phyloP scores from a whole-genome alignment of 1,140 invertebrate species.

The Propsilocerus akamusi region DNA sequence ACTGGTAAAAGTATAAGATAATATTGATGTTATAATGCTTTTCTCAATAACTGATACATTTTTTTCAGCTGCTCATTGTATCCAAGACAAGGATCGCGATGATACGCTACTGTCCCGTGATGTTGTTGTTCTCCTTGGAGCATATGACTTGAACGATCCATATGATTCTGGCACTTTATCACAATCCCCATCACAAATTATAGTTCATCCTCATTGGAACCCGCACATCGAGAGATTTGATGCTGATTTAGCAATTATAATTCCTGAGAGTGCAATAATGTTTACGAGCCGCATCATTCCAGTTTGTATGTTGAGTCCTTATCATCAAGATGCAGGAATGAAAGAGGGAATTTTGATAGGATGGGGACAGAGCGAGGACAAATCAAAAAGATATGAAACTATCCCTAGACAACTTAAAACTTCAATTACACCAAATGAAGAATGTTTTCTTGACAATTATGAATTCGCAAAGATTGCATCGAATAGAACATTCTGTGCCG shows the following conservation, averaged over 20 bases:
- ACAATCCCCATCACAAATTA: conserved; percentile 22
- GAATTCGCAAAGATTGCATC: conserved; percentile 32
- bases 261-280: conserved; percentile 13
- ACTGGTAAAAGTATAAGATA: too few species aligned
- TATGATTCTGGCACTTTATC: conserved; percentile 22
- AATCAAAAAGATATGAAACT: conserved; percentile 23
- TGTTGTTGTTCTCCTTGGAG: conserved; percentile 26
- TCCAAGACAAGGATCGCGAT: conserved; percentile 14
- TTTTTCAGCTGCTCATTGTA: conserved; percentile 25
- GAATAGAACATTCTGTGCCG: conserved; percentile 34
- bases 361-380: conserved; percentile 36
- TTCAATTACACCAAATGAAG: conserved; percentile 31
- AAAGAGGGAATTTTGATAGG: conserved; percentile 26
- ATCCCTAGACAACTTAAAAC: conserved; percentile 29
- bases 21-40: conserved; percentile 34
- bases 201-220: conserved; percentile 27
- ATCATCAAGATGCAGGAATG: conserved; percentile 9
- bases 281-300: conserved; percentile 27
- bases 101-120: conserved; percentile 12
- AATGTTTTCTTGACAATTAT: conserved; percentile 30
- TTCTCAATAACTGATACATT: conserved; percentile 32
- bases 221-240: conserved; percentile 19
- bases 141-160: conserved; percentile 24
- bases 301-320: conserved; percentile 34
- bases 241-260: conserved; percentile 29